Evolutionary conservation across 2,888 invertebrate genomes (phyloP), one percentile per base, ranked within the genome.

Genomic region (Aporophyla nigra): DNA sequence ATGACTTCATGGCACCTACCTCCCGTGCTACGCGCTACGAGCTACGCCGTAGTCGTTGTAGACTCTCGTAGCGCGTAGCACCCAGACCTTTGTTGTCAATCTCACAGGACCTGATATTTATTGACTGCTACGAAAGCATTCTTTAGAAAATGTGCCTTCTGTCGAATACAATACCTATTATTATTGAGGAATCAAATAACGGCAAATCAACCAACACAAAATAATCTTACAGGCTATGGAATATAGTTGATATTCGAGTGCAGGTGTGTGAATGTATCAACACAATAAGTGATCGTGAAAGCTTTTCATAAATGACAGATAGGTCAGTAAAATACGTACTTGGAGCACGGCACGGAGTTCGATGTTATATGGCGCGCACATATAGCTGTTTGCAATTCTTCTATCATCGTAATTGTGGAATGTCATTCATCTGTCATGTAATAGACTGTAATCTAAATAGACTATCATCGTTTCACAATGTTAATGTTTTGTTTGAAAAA

Each of bases 31-130:
- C 56, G 79, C 19, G 79, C 78, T 62, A 71, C 71, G 66, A 16
- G 71, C 78, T 68, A 80, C 80, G 74, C 58, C 80, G 79, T 74
- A 80, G 74, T 14, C 49, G 4, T 12, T 68, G 54, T 65, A 58
- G 69, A 24, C 14, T 16, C 24, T 24, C 67, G 73, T 79, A 73
- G 59, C 73, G 46, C 69, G 75, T 80, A 74, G 75, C 65, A 40
- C 53, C n/a, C 51, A 51, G 6, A 21, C 24, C 62, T 19, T 14
- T n/a, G 51, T n/a, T 53, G 27, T 12, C 46, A 49, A 7, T 49
- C 40, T 49, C n/a, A 16, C n/a, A n/a, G n/a, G n/a, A n/a, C 27
- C 27, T 14, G 56, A 74, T 63, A 74, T 74, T n/a, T 46, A 46
- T 33, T 43, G 14, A 63, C 12, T 77, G 43, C 43, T 69, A 43